A percentile compares a stretch with the other conserved stretches of the same genome.
phyloP scores from a whole-genome alignment of 2,888 invertebrate species.

The Eupithecia centaureata region DNA sequence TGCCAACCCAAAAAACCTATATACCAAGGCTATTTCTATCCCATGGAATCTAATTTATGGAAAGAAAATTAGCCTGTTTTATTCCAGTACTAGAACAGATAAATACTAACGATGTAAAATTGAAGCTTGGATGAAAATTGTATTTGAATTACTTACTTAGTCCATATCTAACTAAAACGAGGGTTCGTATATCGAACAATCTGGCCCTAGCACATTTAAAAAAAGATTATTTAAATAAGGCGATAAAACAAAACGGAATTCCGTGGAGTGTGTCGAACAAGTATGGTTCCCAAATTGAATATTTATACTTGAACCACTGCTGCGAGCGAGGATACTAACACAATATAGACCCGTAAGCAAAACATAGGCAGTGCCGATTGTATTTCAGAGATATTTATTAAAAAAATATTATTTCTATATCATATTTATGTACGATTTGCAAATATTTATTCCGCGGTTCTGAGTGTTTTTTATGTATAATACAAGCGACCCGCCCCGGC shows the following conservation, averaged over 20 bases:
- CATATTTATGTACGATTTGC: too few relatives aligned
- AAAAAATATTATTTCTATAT: too few relatives aligned
- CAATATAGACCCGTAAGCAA: neutral
- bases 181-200: conserved; percentile 20
- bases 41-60: too few relatives aligned
- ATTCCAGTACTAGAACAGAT: too few relatives aligned
- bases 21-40: too few relatives aligned
- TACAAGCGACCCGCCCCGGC: too few relatives aligned
- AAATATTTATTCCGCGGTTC: too few relatives aligned
- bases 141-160: neutral
- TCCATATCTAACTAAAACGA: neutral
- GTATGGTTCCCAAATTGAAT: conserved; percentile 65
- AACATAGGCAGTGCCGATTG: neutral
- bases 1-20: too few relatives aligned
- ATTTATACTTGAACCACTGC: conserved; percentile 61
- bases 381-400: neutral
- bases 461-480: too few relatives aligned
- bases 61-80: too few relatives aligned
- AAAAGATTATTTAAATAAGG: conserved; percentile 45
- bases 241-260: conserved; percentile 40
- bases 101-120: neutral
- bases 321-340: conserved; percentile 37
- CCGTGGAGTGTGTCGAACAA: conserved; percentile 42
- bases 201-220: conserved; percentile 36
- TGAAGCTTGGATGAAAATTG: neutral